These are phyloP conservation scores for Coluber constrictor DNA, from an alignment of 2,797 vertebrate genomes.

Conservation along the genomic window DNA sequence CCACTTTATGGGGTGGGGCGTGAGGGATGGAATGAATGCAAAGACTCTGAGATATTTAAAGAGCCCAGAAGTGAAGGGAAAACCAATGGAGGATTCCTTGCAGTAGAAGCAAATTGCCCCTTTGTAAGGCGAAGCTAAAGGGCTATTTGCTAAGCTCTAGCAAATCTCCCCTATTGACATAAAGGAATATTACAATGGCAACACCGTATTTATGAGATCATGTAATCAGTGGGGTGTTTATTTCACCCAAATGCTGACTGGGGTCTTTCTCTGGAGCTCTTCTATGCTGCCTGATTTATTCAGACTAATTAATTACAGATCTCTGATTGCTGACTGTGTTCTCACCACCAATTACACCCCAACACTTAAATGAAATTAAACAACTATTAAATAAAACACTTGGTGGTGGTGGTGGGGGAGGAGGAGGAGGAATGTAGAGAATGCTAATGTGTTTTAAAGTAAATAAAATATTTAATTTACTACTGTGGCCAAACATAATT, in stretches of 20 bases:
- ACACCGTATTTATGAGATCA: not conserved
- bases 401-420: not conserved
- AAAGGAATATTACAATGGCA: not conserved
- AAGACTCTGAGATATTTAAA: not conserved
- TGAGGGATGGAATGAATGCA: not conserved
- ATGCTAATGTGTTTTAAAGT: constrained; percentile 18
- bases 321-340: not conserved
- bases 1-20: not conserved
- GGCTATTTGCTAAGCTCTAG: not conserved
- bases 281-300: not conserved
- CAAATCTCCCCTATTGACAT: not conserved
- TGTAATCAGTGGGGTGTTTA: not conserved
- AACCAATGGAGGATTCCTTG: not conserved
- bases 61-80: not conserved
- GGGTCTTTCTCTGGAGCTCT: not conserved
- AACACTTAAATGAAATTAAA: rapidly evolving
- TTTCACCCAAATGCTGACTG: not conserved
- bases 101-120: not conserved
- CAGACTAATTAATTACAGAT: not conserved
- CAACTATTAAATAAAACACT: not conserved
- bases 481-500: constrained; percentile 42
- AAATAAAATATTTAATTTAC: constrained; percentile 47
- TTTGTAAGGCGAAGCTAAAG: not conserved
- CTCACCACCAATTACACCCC: not conserved
- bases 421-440: not conserved